Base-by-base conservation (phyloP, 2,113 vertebrate species). In the Megalops atlanticus region DNA sequence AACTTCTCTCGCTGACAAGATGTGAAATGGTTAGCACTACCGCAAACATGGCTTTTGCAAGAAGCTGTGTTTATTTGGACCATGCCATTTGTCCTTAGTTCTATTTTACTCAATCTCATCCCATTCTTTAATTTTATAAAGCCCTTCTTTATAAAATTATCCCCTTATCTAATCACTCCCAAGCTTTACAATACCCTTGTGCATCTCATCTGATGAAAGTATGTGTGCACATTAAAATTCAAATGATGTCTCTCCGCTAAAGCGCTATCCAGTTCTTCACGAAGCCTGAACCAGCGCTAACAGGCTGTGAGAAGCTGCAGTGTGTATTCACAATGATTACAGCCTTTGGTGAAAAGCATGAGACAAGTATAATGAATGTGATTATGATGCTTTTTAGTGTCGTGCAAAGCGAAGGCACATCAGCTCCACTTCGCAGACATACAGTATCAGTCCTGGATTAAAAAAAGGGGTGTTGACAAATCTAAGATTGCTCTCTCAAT, bases 341-440 rank as follows among this genome's bases (percentile, higher is more conserved):
- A 43, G 43, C 35, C 38, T 74, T 43, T 74, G 45, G 43, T 35
- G n/a, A 47, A 76, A 76, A 49, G 74, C 74, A 49, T 14, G 43
- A 33, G 41, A 31, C 74, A 49, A 33, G 41, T 76, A 31, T 76
- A 76, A 76, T 76, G 41, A 76, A 76, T 31, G 45, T 76, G 74
- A 76, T 76, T 35, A 76, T 76, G 43, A 76, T 47, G 45, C 74
- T 76, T 31, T 45, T 76, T 76, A 76, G 45, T 35, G 43, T 47
- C 43, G 31, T 41, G 14, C 21, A 35, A n/a, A 49, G n/a, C 18
- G 43, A 40, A 76, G 40, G 43, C 21, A 27, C 40, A 52, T 21
- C 18, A 76, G 43, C 43, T 15, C 10, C 15, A 31, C 43, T 47
- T 76, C 41, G 27, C 8, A 47, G 24, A 43, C 11, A 43, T 2